phyloP scores from a whole-genome alignment of 2,888 invertebrate genomes.

The Amphipoea lucens region DNA sequence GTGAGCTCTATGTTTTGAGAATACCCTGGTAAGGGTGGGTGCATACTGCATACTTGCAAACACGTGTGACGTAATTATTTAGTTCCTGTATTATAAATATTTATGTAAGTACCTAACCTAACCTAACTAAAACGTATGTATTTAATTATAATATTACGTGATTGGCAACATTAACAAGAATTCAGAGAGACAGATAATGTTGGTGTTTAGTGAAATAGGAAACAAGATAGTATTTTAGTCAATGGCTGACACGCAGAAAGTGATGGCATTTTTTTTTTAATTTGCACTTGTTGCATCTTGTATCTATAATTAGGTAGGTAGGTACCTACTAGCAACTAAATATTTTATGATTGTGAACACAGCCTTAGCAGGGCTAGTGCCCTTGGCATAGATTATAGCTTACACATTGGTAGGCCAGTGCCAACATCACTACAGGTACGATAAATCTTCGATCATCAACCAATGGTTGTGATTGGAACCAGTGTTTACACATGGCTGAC shows the following conservation, averaged over 20 bases:
- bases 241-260: neutral
- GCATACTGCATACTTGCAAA: conserved; percentile 14
- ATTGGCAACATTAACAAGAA: neutral
- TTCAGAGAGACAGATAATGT: neutral
- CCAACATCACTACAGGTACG: neutral
- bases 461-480: neutral
- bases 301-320: neutral
- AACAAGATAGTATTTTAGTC: neutral
- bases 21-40: conserved; percentile 26
- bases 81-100: neutral
- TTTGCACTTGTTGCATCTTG: neutral
- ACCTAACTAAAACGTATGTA: neutral
- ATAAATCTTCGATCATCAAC: neutral
- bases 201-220: neutral
- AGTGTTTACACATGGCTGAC: conserved; percentile 1
- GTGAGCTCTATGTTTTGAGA: conserved; percentile 37
- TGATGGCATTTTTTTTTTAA: neutral
- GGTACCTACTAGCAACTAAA: neutral
- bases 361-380: conserved; percentile 7
- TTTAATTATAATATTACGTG: neutral
- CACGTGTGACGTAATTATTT: neutral
- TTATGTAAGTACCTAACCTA: neutral
- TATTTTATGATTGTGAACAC: conserved; percentile 1
- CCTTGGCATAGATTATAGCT: conserved; percentile 21
- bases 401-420: neutral